Conservation (phyloP, 2,888 invertebrate genomes). For the Seladonia tumulorum region DNA sequence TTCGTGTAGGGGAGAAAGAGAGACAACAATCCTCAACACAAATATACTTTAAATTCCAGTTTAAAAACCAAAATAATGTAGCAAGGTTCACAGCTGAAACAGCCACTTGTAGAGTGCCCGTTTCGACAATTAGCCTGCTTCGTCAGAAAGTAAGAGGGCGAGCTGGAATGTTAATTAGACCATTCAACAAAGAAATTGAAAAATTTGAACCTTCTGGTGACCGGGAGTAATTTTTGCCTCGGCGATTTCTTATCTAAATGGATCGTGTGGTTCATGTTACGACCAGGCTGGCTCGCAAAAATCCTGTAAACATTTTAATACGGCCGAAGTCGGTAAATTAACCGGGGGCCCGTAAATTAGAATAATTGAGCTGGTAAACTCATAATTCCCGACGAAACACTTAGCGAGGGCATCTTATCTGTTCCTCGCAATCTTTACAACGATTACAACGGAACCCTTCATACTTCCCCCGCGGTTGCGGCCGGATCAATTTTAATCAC, state of each 20-base stretch:
- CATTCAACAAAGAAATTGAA: not conserved
- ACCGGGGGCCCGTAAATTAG: constrained; percentile 16
- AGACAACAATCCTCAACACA: too few relatives aligned
- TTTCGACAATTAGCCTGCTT: not conserved
- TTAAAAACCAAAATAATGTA: not conserved
- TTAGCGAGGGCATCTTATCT: constrained; percentile 58
- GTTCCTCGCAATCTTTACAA: constrained; percentile 31
- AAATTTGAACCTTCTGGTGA: not conserved
- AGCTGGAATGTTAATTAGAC: not conserved
- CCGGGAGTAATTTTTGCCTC: not conserved
- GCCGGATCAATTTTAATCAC: constrained; percentile 63
- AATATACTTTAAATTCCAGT: not conserved
- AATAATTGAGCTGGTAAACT: constrained; percentile 37
- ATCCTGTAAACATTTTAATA: not conserved
- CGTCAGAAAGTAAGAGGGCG: not conserved
- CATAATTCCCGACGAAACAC: constrained; percentile 43
- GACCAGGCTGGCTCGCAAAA: not conserved
- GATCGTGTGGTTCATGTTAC: not conserved
- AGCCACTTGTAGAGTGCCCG: not conserved
- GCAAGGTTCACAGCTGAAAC: not conserved
- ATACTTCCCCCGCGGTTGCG: constrained; percentile 41
- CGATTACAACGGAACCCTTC: constrained; percentile 48
- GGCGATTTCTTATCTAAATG: not conserved
- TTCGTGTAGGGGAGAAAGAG: too few relatives aligned
- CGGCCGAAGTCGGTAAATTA: not conserved